Evolutionary conservation across 2,113 vertebrate species (phyloP).

Genomic region (Daboia siamensis): DNA sequence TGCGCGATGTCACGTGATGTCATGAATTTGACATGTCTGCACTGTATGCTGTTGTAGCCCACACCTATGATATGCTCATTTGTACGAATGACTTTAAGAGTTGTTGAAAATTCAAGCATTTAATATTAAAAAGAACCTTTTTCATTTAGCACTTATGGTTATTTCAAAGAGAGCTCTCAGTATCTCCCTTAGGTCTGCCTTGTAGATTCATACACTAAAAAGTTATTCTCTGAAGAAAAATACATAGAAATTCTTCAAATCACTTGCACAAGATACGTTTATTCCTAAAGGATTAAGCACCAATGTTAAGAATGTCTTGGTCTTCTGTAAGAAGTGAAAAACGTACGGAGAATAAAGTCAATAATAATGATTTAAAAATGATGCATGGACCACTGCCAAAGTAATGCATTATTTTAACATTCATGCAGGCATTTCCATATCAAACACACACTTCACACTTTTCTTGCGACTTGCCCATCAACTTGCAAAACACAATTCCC

Average conservation of each 20-base stretch:
- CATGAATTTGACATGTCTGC: too few species aligned
- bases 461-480: background rate
- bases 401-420: background rate
- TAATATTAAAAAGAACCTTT: conserved; percentile 18
- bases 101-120: background rate
- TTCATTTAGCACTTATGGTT: conserved; percentile 7
- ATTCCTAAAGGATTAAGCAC: background rate
- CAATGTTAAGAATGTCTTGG: accelerated
- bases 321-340: background rate
- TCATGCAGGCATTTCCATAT: background rate
- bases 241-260: conserved; percentile 2
- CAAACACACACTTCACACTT: background rate
- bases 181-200: conserved; percentile 15
- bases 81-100: background rate
- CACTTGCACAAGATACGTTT: background rate
- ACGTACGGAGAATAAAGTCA: background rate
- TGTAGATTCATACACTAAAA: conserved; percentile 16
- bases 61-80: background rate
- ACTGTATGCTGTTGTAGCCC: background rate
- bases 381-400: background rate
- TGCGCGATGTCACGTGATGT: too few species aligned
- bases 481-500: background rate
- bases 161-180: background rate
- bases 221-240: conserved; percentile 6
- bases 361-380: conserved; percentile 8